A percentile compares a stretch with the other conserved stretches of the same genome.
Evolutionary conservation across 2,888 invertebrate genomes (phyloP).

Genomic region (Drosophila anomalata): DNA sequence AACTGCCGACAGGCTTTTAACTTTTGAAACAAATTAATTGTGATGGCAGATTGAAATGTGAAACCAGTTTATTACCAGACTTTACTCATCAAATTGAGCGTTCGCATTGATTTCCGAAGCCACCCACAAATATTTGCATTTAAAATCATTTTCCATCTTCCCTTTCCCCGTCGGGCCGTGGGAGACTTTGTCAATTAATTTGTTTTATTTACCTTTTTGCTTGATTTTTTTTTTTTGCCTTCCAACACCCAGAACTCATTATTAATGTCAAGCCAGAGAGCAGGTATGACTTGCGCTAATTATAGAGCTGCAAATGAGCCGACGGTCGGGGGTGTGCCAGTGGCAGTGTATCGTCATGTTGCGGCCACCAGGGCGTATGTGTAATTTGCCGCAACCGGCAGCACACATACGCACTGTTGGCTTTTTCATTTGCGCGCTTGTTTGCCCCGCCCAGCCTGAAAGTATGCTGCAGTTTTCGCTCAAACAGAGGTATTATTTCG

Average conservation of each 20-base stretch:
- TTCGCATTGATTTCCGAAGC: conserved; percentile 6
- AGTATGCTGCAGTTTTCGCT: conserved; percentile 22
- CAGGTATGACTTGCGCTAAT: conserved; percentile 36
- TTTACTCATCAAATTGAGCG: neutral
- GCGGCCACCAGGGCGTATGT: conserved; percentile 33
- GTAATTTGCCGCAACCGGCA: conserved; percentile 16
- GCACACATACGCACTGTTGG: conserved; percentile 30
- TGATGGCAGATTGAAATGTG: neutral
- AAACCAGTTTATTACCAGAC: conserved; percentile 8
- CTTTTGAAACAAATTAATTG: conserved; percentile 5
- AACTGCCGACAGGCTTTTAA: conserved; percentile 7
- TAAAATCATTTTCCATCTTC: neutral
- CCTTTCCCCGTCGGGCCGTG: conserved; percentile 2
- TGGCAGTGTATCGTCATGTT: neutral
- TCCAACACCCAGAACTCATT: conserved; percentile 23
- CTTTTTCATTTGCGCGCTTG: neutral
- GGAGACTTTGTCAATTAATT: conserved; percentile 23
- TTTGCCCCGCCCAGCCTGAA: neutral
- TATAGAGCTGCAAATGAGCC: conserved; percentile 35
- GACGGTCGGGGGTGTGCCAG: conserved; percentile 7
- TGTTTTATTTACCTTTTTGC: too few species aligned
- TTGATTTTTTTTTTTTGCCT: conserved; percentile 5
- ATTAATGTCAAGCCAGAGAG: conserved; percentile 14
- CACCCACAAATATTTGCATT: conserved; percentile 9
- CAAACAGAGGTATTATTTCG: neutral